Evolutionary conservation across 2,113 vertebrate species (phyloP), one percentile per base, ranked within the genome.

Genomic region (Polypterus bichir): DNA sequence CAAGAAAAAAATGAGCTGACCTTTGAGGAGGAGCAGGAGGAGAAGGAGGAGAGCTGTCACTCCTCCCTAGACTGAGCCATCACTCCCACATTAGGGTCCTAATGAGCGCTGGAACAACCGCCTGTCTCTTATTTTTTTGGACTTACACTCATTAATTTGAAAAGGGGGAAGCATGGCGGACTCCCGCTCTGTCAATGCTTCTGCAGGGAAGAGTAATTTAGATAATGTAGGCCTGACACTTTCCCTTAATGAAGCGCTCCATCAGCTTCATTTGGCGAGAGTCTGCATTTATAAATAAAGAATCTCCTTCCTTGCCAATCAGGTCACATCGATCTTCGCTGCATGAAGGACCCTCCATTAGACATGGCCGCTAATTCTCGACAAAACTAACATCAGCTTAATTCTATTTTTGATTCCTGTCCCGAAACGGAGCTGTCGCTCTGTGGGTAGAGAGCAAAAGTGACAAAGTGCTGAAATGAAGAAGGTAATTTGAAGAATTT

Each of bases 141-240:
- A 57, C 4, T 59, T 53, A 59, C 65, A 68, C 66, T 71, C 70
- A 47, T 76, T 70, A 62, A 67, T 70, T 71, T 59, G 52, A 7
- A 59, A 27, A 66, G 62, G 47, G 48, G 48, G 51, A 68, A 4
- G 67, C 63, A 60, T 60, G 69, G 54, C 53, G 53, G 65, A 62
- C 60, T 67, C 66, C 66, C 66, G 63, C 69, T 51, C 5, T 47
- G 59, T 70, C 69, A 65, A 66, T 60, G 64, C 59, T 53, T 51
- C 5, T 44, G 65, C 69, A 69, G 69, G 63, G 62, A 57, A 54
- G 68, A 46, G 61, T 62, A 67, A 65, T 67, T 64, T 61, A 66
- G 70, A 52, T 65, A 55, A 61, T 59, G 60, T 62, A 62, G 57
- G 59, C 53, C 64, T 70, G 74, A 64, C 69, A 46, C 64, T 62